phyloP scores from a whole-genome alignment of 2,888 invertebrate genomes.

The Eretmocerus hayati region DNA sequence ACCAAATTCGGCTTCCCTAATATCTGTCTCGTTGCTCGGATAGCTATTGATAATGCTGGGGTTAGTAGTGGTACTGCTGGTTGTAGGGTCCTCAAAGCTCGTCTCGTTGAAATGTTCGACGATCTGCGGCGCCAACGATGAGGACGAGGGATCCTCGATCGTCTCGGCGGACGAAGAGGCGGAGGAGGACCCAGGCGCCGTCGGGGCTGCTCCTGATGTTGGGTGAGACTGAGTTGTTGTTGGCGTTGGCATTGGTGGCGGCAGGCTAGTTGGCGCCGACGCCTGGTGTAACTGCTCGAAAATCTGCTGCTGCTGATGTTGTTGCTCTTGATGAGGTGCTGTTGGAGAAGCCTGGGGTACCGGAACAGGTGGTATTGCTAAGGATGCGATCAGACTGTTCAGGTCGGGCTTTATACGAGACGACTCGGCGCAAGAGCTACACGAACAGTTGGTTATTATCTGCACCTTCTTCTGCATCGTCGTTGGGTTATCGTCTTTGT shows the following conservation, averaged over 20 bases:
- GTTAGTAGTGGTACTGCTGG: neutral
- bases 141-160: neutral
- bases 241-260: neutral
- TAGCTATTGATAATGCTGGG: neutral
- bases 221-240: neutral
- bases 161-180: neutral
- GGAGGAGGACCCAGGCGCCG: neutral
- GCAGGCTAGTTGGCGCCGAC: neutral
- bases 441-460: constrained; percentile 61
- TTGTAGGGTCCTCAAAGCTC: neutral
- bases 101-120: neutral
- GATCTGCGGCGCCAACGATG: neutral
- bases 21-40: neutral
- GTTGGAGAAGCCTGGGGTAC: neutral
- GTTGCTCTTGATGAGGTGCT: constrained; percentile 59
- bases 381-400: constrained; percentile 38
- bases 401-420: constrained; percentile 42
- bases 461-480: constrained; percentile 57
- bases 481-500: constrained; percentile 49
- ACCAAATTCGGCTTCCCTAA: neutral
- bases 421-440: constrained; percentile 55
- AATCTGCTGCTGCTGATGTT: constrained; percentile 10
- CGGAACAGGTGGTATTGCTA: constrained; percentile 20
- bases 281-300: constrained; percentile 53
- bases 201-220: neutral